Evolutionary conservation across 2,113 vertebrate genomes (phyloP), one percentile per base, ranked within the genome.

Genomic region (Cyphomyrus plagiostoma): DNA sequence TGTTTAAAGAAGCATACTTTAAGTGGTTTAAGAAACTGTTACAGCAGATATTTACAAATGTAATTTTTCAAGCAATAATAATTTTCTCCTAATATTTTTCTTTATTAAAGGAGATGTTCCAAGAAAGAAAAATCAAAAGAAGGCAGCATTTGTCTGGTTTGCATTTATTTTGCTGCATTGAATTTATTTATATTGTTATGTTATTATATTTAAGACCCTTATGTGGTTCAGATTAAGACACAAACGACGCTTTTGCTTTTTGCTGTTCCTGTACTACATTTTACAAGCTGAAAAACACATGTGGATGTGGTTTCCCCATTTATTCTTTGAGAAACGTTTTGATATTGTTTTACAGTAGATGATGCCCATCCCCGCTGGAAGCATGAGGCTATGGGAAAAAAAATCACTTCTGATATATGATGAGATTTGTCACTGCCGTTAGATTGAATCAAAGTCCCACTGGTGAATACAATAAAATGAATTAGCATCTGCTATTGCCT

Each of bases 361-460:
- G 42, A n/a, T 77, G 88, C n/a, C 42, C 62, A 46, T 89, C 46
- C 23, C 42, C 19, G 1, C 6, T 26, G 17, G 49, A 80, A n/a
- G 70, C 35, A 45, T 82, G 42, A 50, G 46, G 66, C 45, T 52
- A 49, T 46, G 26, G 21, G 46, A 77, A 42, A 77, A 56, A 80
- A 77, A 45, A 80, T 30, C 66, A 35, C 45, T n/a, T 49, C 39
- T 88, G 23, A 88, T 88, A 70, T 70, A 70, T 26, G 26, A 70
- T 70, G 88, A 74, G 42, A 77, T 88, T 77, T 89, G 88, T 48
- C 70, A 50, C 46, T 77, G 70, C 88, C 19, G 1, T 77, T 49
- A 52, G 70, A 49, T 80, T 89, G 88, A 49, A 89, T 42, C 70
- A 77, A 53, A 50, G 70, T 66, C 88, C 48, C 70, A 89, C 77